Evolutionary conservation across 92 coral and sea anemone species (phyloP), one percentile per base, ranked within the genome.

Genomic region (Porites divaricata): DNA sequence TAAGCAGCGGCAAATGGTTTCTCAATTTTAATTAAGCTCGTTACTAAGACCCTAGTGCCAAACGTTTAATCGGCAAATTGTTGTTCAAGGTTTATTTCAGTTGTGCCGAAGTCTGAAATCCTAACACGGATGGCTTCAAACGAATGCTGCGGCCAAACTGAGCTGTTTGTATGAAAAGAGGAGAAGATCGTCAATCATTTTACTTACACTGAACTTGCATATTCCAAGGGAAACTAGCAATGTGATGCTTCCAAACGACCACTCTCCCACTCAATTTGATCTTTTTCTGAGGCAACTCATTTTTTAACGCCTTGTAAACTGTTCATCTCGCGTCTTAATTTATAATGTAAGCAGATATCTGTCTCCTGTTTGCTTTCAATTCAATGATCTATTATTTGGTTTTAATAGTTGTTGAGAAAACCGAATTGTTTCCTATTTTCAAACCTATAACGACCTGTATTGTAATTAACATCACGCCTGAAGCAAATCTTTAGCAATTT

Each of bases 291-390:
- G 57, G 48, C 48, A 72, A n/a, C 35, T 12, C 2, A 12, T 15
- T 54, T 53, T 61, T 61, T 11, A 15, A 15, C 19, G 65, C 8
- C 22, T 61, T 49, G 17, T 35, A 24, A 68, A 68, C 72, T 25
- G 19, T 68, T 8, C 19, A 24, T 24, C 65, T 61, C 65, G 19
- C n/a, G n/a, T 61, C 22, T 12, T 54, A 19, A 5, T 51, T 9
- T 28, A 28, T n/a, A 26, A 76, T 79, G 72, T 80, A 24, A 80
- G 41, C 84, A 67, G n/a, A n/a, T 81, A 81, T 72, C 58, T 71
- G 68, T 21, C 25, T 71, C 70, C 68, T 72, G 79, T 71, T 17
- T 15, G 70, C 65, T 59, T 28, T 51, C 8, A 72, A 62, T 81
- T 10, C 13, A 59, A 21, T 53, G 26, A 15, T 24, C 49, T 22